Percentiles rank a stretch among this genome's conserved stretches.
Conservation (phyloP, 2,888 invertebrate species). For the Perizoma affinitatum region DNA sequence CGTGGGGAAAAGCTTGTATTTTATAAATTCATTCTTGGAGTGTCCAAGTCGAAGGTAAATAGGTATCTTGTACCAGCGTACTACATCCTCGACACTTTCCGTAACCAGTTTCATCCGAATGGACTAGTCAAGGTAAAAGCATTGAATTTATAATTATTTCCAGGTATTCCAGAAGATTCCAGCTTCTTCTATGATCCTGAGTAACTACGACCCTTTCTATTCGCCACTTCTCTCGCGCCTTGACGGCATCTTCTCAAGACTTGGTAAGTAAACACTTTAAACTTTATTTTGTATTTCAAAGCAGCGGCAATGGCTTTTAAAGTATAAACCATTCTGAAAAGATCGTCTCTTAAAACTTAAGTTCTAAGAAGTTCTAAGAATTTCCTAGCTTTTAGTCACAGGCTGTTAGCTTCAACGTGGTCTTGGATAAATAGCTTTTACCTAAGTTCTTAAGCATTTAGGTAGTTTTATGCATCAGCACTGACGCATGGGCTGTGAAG, state of each 20-base stretch:
- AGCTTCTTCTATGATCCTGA: constrained; percentile 90
- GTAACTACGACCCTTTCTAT: constrained; percentile 95
- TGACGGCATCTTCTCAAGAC: constrained; percentile 91
- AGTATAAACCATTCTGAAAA: not conserved
- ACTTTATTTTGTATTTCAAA: not conserved
- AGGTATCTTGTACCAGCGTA: no score
- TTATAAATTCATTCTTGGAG: no score
- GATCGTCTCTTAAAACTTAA: not conserved
- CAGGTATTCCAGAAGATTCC: constrained; percentile 94
- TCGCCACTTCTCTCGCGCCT: constrained; percentile 92
- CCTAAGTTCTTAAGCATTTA: no score
- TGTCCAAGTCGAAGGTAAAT: no score
- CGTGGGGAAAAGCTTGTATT: no score
- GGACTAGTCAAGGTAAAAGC: no score
- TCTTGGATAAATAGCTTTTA: no score
- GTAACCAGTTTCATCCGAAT: no score
- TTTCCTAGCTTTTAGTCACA: constrained; percentile 1
- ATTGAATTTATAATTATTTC: constrained; percentile 30
- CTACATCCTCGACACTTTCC: no score
- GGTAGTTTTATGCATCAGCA: no score
- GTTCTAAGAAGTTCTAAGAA: not conserved
- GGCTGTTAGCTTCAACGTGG: not conserved
- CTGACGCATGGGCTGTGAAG: no score
- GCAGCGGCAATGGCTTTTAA: not conserved
- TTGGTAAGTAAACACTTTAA: constrained; percentile 57